Evolutionary conservation across 2,113 vertebrate species (phyloP).

Genomic region (Dinomys branickii): DNA sequence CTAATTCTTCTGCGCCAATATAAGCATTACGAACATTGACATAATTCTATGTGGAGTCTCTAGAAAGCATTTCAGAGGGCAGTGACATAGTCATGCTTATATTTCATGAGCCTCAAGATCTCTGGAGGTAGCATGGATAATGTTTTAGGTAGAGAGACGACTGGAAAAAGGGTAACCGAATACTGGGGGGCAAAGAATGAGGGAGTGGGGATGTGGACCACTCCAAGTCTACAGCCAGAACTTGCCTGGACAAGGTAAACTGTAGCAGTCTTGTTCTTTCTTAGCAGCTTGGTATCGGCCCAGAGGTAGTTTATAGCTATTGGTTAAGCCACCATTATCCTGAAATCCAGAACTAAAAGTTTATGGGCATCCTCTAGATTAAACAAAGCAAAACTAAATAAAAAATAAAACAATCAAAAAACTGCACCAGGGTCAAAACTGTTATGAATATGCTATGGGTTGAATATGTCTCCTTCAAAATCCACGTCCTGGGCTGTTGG

Average conservation of each 20-base stretch:
- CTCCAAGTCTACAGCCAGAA: not conserved
- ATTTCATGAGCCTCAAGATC: conserved; percentile 20
- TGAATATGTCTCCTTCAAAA: not conserved
- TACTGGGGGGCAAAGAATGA: not conserved
- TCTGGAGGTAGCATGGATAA: not conserved
- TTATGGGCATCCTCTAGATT: not conserved
- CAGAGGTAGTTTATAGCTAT: not conserved
- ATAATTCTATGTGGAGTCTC: not conserved
- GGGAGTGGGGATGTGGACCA: not conserved
- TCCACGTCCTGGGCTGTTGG: not conserved
- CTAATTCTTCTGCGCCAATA: not conserved
- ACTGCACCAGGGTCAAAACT: not conserved
- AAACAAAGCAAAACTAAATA: not conserved
- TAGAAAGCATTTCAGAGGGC: not conserved
- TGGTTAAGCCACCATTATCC: not conserved
- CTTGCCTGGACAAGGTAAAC: not conserved
- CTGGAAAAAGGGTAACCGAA: not conserved
- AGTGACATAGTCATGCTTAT: not conserved
- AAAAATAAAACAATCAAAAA: not conserved
- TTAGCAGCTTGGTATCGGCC: not conserved
- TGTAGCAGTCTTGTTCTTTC: not conserved
- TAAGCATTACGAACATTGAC: not conserved
- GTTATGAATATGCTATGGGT: not conserved
- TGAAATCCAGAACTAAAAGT: not conserved
- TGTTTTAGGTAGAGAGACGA: not conserved